Base-by-base conservation (phyloP, 1,140 invertebrate genomes). In the Leptestheria dahalacensis region DNA sequence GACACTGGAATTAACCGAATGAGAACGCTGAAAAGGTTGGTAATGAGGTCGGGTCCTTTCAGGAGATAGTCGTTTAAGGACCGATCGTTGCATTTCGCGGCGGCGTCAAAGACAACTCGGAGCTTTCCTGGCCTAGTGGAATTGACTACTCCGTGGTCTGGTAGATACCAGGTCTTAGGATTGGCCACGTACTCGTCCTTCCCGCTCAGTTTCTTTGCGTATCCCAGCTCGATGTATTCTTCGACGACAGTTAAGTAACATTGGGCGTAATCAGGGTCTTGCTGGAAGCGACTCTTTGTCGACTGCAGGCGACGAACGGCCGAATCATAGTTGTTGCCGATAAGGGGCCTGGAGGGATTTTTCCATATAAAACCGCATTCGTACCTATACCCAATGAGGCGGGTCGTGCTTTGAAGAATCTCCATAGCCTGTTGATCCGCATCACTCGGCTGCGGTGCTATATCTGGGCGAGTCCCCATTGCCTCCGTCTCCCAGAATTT, bases 161-260 rank as follows among this genome's bases (percentile, higher is more conserved):
- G 53, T 4, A 61, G 15, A 25, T 61, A 61, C 53, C 53, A 60
- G 62, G 53, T 78, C 11, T 52, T 52, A 3, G 23, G 23, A 18
- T 3, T 10, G 2, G 50, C 24, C 9, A 15, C 50, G 24, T 21
- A 3, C 2, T 25, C 0, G 24, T 52, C 50, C 2, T 41, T 20
- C 33, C 2, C 15, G 11, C 2, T 9, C 15, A 62, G 25, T 25
- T 29, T 15, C 15, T 24, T 46, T 2, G 25, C n/a, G 2, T 54
- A 28, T 3, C 26, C 15, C 11, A 18, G 15, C n/a, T 58, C 15
- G 1, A 48, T 48, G 29, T 21, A 61, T 6, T 52, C 50, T 10
- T 52, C 15, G 50, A 52, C 29, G 0, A 26, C 3, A 15, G 3
- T n/a, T 52, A 25, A 23, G 20, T 52, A 52, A 15, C 11, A 25